A percentile compares a stretch with the other conserved stretches of the same genome.
These are phyloP conservation scores for Pissodes strobi DNA, from an alignment of 1,140 invertebrate species.

Conservation along the genomic window DNA sequence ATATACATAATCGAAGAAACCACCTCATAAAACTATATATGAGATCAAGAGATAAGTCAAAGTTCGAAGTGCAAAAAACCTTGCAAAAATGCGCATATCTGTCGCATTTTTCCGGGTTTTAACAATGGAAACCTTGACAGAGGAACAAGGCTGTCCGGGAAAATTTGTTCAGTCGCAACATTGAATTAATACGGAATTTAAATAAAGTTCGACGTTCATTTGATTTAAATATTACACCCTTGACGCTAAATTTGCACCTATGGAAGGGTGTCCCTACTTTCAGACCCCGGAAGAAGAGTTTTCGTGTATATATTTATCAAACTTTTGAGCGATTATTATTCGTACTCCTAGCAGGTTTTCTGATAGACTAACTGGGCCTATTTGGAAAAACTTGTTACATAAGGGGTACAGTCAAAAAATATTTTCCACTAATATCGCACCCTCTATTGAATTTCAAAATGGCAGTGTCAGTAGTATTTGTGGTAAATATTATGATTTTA, in stretches of 20 bases:
- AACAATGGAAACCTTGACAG: constrained; percentile 43
- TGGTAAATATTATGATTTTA: constrained; percentile 26
- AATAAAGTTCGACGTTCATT: constrained; percentile 20
- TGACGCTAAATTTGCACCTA: constrained; percentile 32
- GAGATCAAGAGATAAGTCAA: too few species aligned
- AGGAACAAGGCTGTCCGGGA: constrained; percentile 40
- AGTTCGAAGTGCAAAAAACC: constrained; percentile 7
- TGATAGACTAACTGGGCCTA: constrained; percentile 18
- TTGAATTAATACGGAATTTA: constrained; percentile 35
- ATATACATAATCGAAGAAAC: too few species aligned
- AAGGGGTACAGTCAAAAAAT: constrained; percentile 5
- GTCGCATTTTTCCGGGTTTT: constrained; percentile 31
- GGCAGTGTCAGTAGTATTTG: not conserved
- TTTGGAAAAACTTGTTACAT: not conserved
- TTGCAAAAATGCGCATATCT: not conserved
- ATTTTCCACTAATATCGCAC: not conserved
- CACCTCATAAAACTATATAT: too few species aligned
- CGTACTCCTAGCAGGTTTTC: constrained; percentile 18
- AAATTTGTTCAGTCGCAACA: constrained; percentile 18
- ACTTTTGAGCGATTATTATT: constrained; percentile 13
- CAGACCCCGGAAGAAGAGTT: constrained; percentile 1
- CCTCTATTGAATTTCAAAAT: too few species aligned
- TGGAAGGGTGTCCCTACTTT: constrained; percentile 38
- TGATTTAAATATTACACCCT: constrained; percentile 43
- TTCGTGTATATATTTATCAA: constrained; percentile 28